These are phyloP conservation scores for Platyrinchus mystaceus DNA, from an alignment of 2,797 vertebrate genomes.

Conservation along the genomic window DNA sequence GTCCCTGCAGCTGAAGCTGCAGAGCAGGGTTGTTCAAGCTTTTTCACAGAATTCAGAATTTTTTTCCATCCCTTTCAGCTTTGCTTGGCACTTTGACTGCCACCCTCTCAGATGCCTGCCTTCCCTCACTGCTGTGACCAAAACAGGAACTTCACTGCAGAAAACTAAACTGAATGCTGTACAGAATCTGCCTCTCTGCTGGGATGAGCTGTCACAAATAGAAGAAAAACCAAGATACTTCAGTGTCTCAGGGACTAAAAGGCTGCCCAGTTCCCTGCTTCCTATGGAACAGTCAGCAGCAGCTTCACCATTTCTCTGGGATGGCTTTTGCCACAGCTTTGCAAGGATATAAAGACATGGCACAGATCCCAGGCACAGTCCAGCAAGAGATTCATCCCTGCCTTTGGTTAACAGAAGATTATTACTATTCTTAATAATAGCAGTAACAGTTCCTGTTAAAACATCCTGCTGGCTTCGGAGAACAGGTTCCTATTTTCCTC, in stretches of 20 bases:
- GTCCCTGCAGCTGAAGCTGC: conserved; percentile 10
- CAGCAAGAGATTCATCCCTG: background rate
- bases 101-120: background rate
- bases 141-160: background rate
- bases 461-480: background rate
- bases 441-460: conserved; percentile 21
- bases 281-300: background rate
- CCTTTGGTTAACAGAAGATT: background rate
- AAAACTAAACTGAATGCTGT: background rate
- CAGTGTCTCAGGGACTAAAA: background rate
- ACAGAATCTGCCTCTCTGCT: accelerated
- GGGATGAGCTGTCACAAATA: background rate
- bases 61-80: background rate
- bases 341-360: background rate
- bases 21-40: background rate
- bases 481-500: conserved; percentile 12
- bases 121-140: background rate
- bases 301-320: background rate
- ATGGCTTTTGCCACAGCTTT: background rate
- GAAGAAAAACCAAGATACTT: background rate
- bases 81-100: background rate
- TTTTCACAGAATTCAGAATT: background rate
- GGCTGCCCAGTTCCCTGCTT: background rate
- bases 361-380: background rate
- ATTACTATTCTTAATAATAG: conserved; percentile 20